phyloP scores from a whole-genome alignment of 2,888 invertebrate genomes.

The Tinea semifulvella region DNA sequence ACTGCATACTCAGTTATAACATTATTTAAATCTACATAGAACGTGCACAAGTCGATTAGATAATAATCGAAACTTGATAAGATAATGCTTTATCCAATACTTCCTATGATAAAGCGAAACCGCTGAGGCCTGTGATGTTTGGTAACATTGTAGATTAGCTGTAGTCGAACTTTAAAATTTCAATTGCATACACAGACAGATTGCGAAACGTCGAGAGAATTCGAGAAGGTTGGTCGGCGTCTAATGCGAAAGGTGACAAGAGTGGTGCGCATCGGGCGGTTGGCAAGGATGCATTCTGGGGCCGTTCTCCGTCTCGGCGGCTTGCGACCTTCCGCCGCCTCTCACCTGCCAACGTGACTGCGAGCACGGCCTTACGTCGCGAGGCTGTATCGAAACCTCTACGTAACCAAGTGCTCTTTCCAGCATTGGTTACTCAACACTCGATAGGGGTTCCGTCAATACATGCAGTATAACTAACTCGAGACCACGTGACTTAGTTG shows the following conservation, averaged over 20 bases:
- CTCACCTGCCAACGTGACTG: constrained; percentile 52
- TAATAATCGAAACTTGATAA: constrained; percentile 5
- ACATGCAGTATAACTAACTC: constrained; percentile 48
- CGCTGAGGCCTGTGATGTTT: neutral
- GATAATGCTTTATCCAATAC: constrained; percentile 16
- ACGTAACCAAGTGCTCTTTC: constrained; percentile 62
- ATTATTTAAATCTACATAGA: neutral
- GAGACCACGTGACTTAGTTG: constrained; percentile 56
- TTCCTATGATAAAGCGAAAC: constrained; percentile 30
- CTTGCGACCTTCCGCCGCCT: constrained; percentile 56
- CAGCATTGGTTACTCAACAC: constrained; percentile 57
- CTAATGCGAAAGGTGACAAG: constrained; percentile 8
- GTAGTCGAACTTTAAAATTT: constrained; percentile 1
- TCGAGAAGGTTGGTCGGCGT: constrained; percentile 7
- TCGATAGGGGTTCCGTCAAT: constrained; percentile 57
- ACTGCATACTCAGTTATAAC: no score
- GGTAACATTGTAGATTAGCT: neutral
- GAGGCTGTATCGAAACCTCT: constrained; percentile 64
- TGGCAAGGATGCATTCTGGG: constrained; percentile 55
- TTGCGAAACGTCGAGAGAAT: constrained; percentile 8
- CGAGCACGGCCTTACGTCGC: constrained; percentile 63
- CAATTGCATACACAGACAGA: constrained; percentile 1
- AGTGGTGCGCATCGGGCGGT: constrained; percentile 8
- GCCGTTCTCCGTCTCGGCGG: constrained; percentile 57
- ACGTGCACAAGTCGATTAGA: constrained; percentile 9